These are phyloP conservation scores for Pyrrhosoma nymphula DNA, from an alignment of 2,888 invertebrate species.

Conservation along the genomic window DNA sequence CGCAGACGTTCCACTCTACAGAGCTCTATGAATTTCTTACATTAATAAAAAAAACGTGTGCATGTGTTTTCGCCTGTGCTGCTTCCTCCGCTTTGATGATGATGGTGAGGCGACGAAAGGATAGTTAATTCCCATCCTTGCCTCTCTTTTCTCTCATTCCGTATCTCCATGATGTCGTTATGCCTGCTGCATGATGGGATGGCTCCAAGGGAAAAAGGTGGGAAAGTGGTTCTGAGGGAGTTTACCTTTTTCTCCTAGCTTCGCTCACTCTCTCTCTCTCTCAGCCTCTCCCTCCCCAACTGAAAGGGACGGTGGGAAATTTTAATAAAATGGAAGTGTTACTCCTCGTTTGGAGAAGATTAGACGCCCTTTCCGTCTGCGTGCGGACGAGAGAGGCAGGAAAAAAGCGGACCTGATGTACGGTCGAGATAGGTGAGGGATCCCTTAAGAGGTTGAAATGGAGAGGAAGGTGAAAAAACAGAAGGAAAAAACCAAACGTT, in stretches of 20 bases:
- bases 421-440: constrained; percentile 1
- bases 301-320: not conserved
- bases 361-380: not conserved
- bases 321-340: constrained; percentile 32
- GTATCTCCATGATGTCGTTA: not conserved
- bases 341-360: not conserved
- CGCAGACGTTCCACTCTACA: not conserved
- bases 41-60: not conserved
- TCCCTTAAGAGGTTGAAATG: constrained; percentile 23
- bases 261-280: not conserved
- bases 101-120: not conserved
- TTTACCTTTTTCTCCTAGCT: not conserved
- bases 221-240: not conserved
- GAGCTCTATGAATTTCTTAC: not conserved
- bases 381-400: not conserved
- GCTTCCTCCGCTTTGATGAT: not conserved
- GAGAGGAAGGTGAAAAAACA: not conserved
- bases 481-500: not conserved
- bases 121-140: not conserved
- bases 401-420: not conserved
- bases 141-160: not conserved
- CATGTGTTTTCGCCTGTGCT: not conserved
- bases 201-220: not conserved
- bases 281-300: not conserved
- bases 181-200: not conserved